Conservation (phyloP, 1,140 invertebrate species). For the Heliconius melpomene region DNA sequence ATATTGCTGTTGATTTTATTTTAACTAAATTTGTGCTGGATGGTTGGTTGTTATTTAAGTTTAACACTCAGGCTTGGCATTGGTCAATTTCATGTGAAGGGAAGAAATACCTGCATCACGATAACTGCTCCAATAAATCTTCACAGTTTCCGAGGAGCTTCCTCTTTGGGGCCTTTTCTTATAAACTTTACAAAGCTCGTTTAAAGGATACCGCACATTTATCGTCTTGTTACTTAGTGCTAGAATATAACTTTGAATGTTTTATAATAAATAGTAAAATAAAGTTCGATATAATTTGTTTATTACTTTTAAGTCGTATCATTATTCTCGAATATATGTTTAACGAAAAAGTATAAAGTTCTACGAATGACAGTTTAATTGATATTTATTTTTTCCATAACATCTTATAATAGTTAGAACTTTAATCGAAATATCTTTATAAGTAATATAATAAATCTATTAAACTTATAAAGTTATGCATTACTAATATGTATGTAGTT, state of each 20-base stretch:
- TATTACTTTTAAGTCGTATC: neutral
- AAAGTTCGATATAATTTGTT: neutral
- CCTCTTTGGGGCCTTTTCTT: slow-evolving; percentile 22
- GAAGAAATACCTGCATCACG: slow-evolving; percentile 28
- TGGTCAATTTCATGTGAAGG: slow-evolving; percentile 31
- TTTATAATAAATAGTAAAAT: neutral
- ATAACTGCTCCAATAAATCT: slow-evolving; percentile 38
- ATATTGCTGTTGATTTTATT: neutral
- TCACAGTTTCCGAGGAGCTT: slow-evolving; percentile 31
- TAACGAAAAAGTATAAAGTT: too few species aligned
- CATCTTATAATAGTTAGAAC: too few species aligned
- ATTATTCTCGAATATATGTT: neutral
- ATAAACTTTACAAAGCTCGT: slow-evolving; percentile 19
- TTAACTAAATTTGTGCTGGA: neutral
- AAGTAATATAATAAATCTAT: too few species aligned
- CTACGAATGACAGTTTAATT: neutral
- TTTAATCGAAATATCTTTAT: too few species aligned
- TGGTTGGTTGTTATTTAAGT: slow-evolving; percentile 15
- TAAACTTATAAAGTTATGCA: too few species aligned
- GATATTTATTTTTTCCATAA: too few species aligned
- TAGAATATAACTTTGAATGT: neutral
- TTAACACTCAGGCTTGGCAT: slow-evolving; percentile 17
- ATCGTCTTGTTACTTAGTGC: slow-evolving; percentile 7
- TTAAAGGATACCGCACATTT: slow-evolving; percentile 17
- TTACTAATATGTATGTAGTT: too few species aligned